These are phyloP conservation scores for Labeo catla DNA, from an alignment of 2,113 vertebrate genomes.

Conservation along the genomic window DNA sequence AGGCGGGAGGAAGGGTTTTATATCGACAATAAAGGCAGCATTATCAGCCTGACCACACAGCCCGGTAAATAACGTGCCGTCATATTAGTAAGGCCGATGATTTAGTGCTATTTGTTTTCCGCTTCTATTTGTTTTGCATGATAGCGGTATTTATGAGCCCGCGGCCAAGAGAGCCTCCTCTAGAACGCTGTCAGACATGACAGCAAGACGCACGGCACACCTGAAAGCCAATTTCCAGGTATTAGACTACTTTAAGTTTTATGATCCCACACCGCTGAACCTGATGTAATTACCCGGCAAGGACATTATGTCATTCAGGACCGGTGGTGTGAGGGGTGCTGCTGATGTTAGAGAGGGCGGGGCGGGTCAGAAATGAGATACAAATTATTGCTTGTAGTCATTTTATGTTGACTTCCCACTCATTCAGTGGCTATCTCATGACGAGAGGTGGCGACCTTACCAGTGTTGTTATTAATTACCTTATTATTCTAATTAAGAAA, in stretches of 20 bases:
- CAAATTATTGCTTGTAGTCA: constrained; percentile 46
- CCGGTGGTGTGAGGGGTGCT: background rate
- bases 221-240: constrained; percentile 78
- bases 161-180: constrained; percentile 42
- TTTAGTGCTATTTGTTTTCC: constrained; percentile 78
- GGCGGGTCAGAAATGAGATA: constrained; percentile 47
- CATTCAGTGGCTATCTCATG: constrained; percentile 61
- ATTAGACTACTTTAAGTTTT: constrained; percentile 81
- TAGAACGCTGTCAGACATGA: constrained; percentile 68
- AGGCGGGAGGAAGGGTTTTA: constrained; percentile 57
- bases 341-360: background rate
- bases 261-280: constrained; percentile 76
- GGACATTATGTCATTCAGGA: constrained; percentile 80
- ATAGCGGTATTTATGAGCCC: constrained; percentile 74
- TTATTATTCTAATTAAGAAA: constrained; percentile 77
- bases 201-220: constrained; percentile 68
- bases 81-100: constrained; percentile 69
- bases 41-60: constrained; percentile 69
- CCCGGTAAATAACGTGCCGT: constrained; percentile 64
- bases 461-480: constrained; percentile 75
- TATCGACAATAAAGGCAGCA: constrained; percentile 71
- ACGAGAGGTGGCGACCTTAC: constrained; percentile 69
- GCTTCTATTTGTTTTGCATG: constrained; percentile 74
- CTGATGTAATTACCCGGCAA: constrained; percentile 82
- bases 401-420: constrained; percentile 52